Evolutionary conservation across 2,888 invertebrate genomes (phyloP).

Genomic region (Nomada fabriciana): DNA sequence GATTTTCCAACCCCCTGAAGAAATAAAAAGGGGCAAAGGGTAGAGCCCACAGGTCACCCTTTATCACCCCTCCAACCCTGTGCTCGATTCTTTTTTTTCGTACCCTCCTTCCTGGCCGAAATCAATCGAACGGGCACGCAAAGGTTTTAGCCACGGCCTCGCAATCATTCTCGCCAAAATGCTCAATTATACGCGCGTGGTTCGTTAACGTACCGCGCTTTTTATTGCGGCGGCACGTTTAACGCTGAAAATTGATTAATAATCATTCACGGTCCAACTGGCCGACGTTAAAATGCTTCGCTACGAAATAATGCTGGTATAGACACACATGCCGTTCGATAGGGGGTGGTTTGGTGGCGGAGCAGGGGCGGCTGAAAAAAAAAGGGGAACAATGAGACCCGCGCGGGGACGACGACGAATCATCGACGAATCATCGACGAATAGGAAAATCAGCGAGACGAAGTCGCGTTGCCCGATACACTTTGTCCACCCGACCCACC

Average conservation of each 20-base stretch:
- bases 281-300: slow-evolving; percentile 69
- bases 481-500: neutral
- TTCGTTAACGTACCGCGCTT: slow-evolving; percentile 74
- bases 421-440: slow-evolving; percentile 59
- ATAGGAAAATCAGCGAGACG: slow-evolving; percentile 51
- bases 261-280: slow-evolving; percentile 74
- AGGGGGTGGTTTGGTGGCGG: neutral
- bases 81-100: slow-evolving; percentile 13
- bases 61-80: neutral
- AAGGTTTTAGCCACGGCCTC: slow-evolving; percentile 68
- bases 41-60: slow-evolving; percentile 1
- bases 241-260: slow-evolving; percentile 78
- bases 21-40: slow-evolving; percentile 13
- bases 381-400: slow-evolving; percentile 50
- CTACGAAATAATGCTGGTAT: slow-evolving; percentile 59
- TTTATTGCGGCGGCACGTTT: slow-evolving; percentile 73
- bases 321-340: slow-evolving; percentile 38
- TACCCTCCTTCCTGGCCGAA: slow-evolving; percentile 34
- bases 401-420: slow-evolving; percentile 38
- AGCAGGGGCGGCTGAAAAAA: neutral
- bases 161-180: slow-evolving; percentile 74
- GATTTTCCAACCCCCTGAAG: slow-evolving; percentile 30
- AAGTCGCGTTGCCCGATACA: slow-evolving; percentile 5
- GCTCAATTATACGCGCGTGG: slow-evolving; percentile 74
- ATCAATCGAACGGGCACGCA: slow-evolving; percentile 66